Base-by-base conservation (phyloP, 1,140 invertebrate genomes). In the Procambarus virginalis region DNA sequence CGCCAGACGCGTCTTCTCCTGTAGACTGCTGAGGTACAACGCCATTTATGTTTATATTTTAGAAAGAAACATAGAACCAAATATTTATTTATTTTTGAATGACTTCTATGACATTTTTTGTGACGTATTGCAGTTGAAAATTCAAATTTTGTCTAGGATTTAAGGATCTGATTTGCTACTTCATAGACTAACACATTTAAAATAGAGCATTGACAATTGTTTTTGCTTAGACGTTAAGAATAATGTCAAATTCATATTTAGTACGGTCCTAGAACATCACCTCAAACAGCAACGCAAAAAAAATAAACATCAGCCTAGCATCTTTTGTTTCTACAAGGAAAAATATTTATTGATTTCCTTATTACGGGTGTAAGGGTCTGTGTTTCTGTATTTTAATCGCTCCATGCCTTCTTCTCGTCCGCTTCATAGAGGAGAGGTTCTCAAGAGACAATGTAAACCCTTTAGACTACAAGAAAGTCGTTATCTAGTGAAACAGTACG, bases 151-250 rank as follows among this genome's bases (percentile, higher is more conserved):
- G 68, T 34, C 68, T 73, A 73, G 68, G 22, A 73, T 73, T 73
- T 73, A 22, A 70, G n/a, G n/a, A 70, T 70, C 68, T 22, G 68
- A 22, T 73, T 73, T 34, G 68, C 68, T 68, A 17, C 9, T 73
- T 34, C 2, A 6, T 73, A 22, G 8, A 22, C 5, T 34, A 73
- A 73, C 68, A 17, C 64, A 2, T 34, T 0, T 73, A 10, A 73
- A 34, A 73, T 73, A 9, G 1, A 22, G 6, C 6, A 73, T 34
- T 73, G 8, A 6, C 10, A 45, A 8, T 17, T 68, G 14, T 73
- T 68, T 68, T 73, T 73, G 68, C 68, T n/a, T 73, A 73, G 68
- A 34, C 68, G 34, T 73, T 73, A 34, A 73, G 68, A 73, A 34
- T 73, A 5, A 34, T 17, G 3, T 8, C 34, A 73, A 10, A 73